Evolutionary conservation across 1,140 invertebrate species (phyloP), one percentile per base, ranked within the genome.

Genomic region (Radopholus similis): DNA sequence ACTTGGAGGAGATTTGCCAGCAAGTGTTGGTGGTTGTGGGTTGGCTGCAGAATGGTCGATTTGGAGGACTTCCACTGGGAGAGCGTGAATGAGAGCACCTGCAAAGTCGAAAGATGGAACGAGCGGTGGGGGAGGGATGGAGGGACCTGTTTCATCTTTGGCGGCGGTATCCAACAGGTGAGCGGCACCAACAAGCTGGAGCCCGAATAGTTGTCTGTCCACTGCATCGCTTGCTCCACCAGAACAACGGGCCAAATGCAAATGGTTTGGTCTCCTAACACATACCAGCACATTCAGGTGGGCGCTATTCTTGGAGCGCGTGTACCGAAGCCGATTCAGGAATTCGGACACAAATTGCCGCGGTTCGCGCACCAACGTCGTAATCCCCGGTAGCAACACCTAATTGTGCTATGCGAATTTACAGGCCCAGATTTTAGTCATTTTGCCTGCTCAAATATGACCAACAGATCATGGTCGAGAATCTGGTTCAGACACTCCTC

Each of bases 281-380:
- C n/a, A 56, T 35, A 69, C 65, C 26, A 47, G 40, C 28, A 28
- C 59, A 32, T 58, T 42, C 51, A 69, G 38, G 53, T 51, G 18
- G 30, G 30, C 40, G 35, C 40, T 54, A 47, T 59, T 28, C 34
- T 73, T 65, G 74, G 73, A 28, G 62, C 80, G 42, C 6, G 77
- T 82, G 66, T 74, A 81, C 18, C 78, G 55, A 13, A 81, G 58
- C 51, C 78, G 42, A 37, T 82, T 82, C n/a, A 81, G 71, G 15
- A 82, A 76, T 73, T 81, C 78, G 34, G 80, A 78, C 34, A 82
- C 79, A 60, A 82, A 68, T 57, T 81, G 80, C 30, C 78, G 68
- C 34, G 44, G 47, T 40, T 82, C 78, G 26, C 73, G 30, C 15
- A 77, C 71, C 13, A 81, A 67, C 9, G 78, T 81, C 34, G 47